Base-by-base conservation (phyloP, 2,888 invertebrate species). In the Julus scandinavius region DNA sequence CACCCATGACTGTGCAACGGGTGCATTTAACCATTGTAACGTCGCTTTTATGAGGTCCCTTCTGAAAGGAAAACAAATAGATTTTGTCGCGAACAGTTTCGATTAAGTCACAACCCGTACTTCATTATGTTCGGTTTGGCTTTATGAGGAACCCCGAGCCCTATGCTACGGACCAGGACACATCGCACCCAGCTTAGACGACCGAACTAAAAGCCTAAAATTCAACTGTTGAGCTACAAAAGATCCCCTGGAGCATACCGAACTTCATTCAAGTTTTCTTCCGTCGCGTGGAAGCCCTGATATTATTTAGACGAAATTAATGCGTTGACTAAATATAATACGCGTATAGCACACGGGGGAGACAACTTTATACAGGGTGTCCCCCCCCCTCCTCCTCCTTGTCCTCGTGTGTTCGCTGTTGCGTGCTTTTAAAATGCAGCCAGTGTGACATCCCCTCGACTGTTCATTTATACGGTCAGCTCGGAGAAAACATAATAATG, bases 91-190 rank as follows among this genome's bases (percentile, higher is more conserved):
- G 50, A 50, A 50, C 0, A 50, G 49, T 38, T 86, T 86, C 49
- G 86, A 86, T 86, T 86, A 86, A 86, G 86, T 86, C 86, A 86
- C 86, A 49, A 86, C 29, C 72, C 50, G n/a, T 29, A 86, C 49
- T 86, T 86, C 86, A 86, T 86, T 45, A 86, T 86, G 85, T 45
- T 63, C 17, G n/a, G 6, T 6, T 11, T 83, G 7, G 83, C 13
- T 83, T 83, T 13, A 40, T 15, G 3, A 29, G 29, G 29, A 29
- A 29, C 29, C 29, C 29, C 29, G 13, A 83, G 83, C 83, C 83
- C 83, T 45, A 7, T 45, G 45, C 45, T 45, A 45, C 7, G 45
- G 45, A 45, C 45, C 45, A 45, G 45, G 45, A 7, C 45, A 45
- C 45, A 45, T 45, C 45, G 45, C 45, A 45, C 45, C 45, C 45